Conservation (phyloP, 1,140 invertebrate species). For the Drosophila tsacasi region DNA sequence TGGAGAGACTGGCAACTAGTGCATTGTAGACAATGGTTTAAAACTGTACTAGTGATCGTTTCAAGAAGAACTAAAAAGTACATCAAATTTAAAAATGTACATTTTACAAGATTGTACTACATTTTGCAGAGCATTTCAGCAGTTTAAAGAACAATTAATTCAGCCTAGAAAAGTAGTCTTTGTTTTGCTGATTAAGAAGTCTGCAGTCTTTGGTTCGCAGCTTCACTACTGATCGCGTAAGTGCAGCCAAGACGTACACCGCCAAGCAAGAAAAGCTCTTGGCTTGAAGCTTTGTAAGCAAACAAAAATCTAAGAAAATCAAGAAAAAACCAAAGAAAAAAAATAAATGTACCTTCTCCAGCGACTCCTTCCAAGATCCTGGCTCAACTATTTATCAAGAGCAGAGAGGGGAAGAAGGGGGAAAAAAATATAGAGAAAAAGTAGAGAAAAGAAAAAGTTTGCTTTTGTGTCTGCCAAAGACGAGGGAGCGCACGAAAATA, state of each 20-base stretch:
- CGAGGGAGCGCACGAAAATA: slow-evolving; percentile 28
- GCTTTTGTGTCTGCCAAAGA: slow-evolving; percentile 14
- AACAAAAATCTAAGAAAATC: neutral
- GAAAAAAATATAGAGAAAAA: slow-evolving; percentile 23
- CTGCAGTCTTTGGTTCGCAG: neutral
- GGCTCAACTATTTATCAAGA: slow-evolving; percentile 25
- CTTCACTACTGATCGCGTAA: neutral
- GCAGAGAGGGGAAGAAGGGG: neutral
- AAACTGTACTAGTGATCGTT: neutral
- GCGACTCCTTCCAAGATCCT: neutral
- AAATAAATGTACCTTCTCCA: neutral
- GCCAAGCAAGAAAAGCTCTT: neutral
- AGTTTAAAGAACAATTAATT: neutral
- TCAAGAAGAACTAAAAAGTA: too few species aligned
- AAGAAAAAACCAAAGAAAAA: neutral
- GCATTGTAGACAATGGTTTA: neutral
- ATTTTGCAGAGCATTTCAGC: neutral
- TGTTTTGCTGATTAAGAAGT: neutral
- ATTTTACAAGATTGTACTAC: neutral
- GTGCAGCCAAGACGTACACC: neutral
- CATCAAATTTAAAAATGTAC: too few species aligned
- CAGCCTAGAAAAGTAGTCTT: neutral
- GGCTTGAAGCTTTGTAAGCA: neutral
- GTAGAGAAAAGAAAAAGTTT: slow-evolving; percentile 62
- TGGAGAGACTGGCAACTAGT: neutral